Conservation (phyloP, 2,113 vertebrate species). For the Strix uralensis region DNA sequence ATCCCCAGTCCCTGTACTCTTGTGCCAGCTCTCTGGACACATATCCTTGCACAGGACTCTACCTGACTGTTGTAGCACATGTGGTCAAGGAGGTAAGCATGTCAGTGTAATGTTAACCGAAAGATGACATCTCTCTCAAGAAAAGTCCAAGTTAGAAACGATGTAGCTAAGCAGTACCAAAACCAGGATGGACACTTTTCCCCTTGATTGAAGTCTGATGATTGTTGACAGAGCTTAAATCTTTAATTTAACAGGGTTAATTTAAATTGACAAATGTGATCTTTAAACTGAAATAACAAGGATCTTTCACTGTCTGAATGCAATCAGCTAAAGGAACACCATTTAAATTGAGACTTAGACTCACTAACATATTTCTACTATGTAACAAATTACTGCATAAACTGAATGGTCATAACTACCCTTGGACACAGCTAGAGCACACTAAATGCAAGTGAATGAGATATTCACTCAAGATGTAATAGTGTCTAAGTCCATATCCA, state of each 20-base stretch:
- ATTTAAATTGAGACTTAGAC: background rate
- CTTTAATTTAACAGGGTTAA: constrained; percentile 31
- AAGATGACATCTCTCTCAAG: background rate
- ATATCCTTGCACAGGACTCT: background rate
- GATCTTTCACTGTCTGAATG: background rate
- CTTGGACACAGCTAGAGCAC: background rate
- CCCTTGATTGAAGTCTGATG: background rate
- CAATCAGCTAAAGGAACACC: background rate
- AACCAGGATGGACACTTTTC: background rate
- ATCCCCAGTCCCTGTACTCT: background rate
- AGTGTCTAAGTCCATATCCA: background rate
- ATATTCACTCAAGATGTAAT: background rate
- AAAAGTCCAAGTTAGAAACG: background rate
- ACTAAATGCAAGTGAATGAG: background rate
- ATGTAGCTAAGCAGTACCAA: background rate
- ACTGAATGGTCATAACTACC: background rate
- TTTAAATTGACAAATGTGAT: constrained; percentile 43
- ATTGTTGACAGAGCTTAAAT: constrained; percentile 22
- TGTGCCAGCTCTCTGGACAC: background rate
- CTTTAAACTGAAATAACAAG: constrained; percentile 8
- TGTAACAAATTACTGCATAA: background rate
- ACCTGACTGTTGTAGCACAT: background rate
- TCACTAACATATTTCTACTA: background rate
- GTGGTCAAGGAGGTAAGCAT: background rate
- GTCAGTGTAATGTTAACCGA: background rate